A percentile compares a stretch with the other conserved stretches of the same genome.
Evolutionary conservation across 2,888 invertebrate genomes (phyloP).

Genomic region (Chrysopilus asiliformis): DNA sequence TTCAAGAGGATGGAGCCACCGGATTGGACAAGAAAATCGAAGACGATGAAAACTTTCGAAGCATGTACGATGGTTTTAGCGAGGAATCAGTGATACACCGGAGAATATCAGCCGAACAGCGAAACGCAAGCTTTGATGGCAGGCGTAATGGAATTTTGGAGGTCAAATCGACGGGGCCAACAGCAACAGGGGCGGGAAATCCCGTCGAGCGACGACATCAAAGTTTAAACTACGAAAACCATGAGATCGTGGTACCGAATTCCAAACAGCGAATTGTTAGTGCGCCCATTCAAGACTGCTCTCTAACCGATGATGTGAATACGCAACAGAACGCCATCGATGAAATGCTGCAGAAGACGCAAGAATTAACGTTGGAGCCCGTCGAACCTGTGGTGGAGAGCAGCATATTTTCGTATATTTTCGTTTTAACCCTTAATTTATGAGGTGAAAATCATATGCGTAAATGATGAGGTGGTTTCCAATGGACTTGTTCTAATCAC

Average conservation of each 20-base stretch:
- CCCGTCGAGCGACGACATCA: constrained; percentile 29
- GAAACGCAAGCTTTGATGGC: constrained; percentile 31
- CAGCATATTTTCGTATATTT: too few relatives aligned
- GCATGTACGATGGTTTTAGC: constrained; percentile 16
- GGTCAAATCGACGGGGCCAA: constrained; percentile 7
- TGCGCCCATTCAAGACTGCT: background rate
- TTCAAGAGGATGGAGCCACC: constrained; percentile 20
- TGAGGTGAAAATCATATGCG: too few relatives aligned
- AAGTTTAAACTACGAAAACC: constrained; percentile 34
- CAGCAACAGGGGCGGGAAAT: background rate
- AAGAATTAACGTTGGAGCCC: constrained; percentile 23
- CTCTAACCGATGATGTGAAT: constrained; percentile 23
- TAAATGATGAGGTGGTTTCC: too few relatives aligned
- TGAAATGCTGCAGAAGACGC: constrained; percentile 24
- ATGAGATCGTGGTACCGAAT: constrained; percentile 28
- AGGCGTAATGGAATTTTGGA: constrained; percentile 33
- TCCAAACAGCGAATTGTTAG: constrained; percentile 17
- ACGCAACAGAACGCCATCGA: constrained; percentile 20
- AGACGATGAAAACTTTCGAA: constrained; percentile 8
- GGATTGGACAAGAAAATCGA: constrained; percentile 12
- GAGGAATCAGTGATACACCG: constrained; percentile 28
- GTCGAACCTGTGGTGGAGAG: constrained; percentile 3
- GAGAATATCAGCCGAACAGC: constrained; percentile 28
- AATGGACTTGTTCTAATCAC: too few relatives aligned
- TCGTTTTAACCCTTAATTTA: too few relatives aligned